phyloP scores from a whole-genome alignment of 2,113 vertebrate species.

The Cryptotis parvus region DNA sequence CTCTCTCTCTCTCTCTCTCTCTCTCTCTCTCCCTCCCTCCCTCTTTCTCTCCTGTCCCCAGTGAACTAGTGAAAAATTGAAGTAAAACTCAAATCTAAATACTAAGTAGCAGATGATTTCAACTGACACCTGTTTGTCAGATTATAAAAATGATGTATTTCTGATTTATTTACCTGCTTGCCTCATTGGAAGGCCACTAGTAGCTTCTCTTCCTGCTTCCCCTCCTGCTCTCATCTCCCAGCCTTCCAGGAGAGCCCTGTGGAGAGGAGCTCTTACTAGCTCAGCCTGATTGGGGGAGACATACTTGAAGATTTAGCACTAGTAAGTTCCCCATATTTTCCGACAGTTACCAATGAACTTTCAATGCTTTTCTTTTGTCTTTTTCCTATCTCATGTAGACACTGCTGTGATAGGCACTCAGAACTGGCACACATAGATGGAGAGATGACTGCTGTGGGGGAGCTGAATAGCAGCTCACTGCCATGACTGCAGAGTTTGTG shows the following conservation, averaged over 20 bases:
- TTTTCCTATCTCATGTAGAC: too few species aligned
- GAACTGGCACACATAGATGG: too few species aligned
- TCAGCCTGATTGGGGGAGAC: background rate
- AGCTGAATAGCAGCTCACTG: background rate
- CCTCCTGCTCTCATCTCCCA: background rate
- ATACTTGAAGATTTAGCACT: background rate
- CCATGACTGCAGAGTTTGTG: background rate
- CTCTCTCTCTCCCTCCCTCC: background rate
- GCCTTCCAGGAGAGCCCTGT: background rate
- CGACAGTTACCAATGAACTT: background rate
- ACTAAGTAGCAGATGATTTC: constrained; percentile 37
- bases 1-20: background rate
- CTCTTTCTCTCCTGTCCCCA: too few species aligned
- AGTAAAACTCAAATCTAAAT: background rate
- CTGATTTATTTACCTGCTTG: background rate
- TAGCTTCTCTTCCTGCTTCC: background rate
- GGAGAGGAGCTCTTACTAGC: background rate
- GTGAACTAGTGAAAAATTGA: too few species aligned
- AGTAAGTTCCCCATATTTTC: background rate
- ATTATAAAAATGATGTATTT: background rate
- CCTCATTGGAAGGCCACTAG: background rate
- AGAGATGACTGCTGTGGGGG: background rate
- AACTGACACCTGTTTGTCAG: background rate
- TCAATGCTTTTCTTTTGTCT: background rate
- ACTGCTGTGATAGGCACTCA: background rate